These are phyloP conservation scores for Habropoda laboriosa DNA, from an alignment of 1,140 invertebrate species.

Conservation along the genomic window DNA sequence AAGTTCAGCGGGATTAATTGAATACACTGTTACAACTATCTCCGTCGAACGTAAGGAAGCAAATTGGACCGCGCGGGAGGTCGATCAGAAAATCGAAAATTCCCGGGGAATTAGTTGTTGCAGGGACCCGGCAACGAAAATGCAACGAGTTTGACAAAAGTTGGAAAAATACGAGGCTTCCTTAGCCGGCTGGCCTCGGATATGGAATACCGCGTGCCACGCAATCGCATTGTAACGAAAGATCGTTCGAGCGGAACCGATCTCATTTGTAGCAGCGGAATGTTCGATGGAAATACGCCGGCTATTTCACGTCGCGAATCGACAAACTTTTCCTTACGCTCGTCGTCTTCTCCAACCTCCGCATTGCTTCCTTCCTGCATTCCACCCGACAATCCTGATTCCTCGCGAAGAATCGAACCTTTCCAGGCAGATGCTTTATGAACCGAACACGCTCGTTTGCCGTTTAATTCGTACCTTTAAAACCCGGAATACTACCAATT, in stretches of 20 bases:
- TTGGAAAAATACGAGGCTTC: conserved; percentile 35
- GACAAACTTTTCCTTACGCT: conserved; percentile 21
- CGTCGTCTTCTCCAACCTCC: not conserved
- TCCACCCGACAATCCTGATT: not conserved
- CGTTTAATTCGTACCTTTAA: not conserved
- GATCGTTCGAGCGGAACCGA: conserved; percentile 40
- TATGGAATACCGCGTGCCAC: not conserved
- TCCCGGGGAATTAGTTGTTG: not conserved
- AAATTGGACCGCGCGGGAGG: not conserved
- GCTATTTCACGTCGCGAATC: conserved; percentile 10
- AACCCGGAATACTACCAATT: not conserved
- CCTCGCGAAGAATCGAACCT: not conserved
- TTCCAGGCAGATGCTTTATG: not conserved
- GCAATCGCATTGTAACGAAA: conserved; percentile 39
- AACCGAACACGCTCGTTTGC: not conserved
- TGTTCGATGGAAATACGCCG: conserved; percentile 18
- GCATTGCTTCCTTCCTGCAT: not conserved
- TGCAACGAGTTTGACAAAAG: conserved; percentile 37
- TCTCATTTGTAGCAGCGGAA: conserved; percentile 38
- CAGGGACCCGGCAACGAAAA: conserved; percentile 4
- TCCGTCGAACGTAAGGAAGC: not conserved
- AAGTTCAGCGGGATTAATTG: not conserved
- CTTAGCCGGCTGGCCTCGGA: not conserved
- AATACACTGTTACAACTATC: not conserved
- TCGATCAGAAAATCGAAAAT: not conserved